phyloP scores from a whole-genome alignment of 2,888 invertebrate species.

The Drosophila affinis region DNA sequence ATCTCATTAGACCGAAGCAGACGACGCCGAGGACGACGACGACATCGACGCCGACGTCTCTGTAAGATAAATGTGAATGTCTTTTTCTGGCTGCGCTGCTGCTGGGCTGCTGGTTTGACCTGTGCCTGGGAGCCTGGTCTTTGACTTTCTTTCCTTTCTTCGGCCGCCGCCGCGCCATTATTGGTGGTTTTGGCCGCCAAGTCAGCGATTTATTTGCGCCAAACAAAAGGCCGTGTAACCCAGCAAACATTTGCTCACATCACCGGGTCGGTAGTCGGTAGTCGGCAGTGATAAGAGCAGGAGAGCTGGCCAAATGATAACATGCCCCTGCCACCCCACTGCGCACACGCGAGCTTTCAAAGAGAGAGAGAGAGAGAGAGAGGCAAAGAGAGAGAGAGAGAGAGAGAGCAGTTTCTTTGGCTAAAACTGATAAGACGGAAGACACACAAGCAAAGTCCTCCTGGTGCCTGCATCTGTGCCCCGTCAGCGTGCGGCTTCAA shows the following conservation, averaged over 20 bases:
- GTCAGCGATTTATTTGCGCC: constrained; percentile 55
- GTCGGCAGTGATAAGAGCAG: constrained; percentile 53
- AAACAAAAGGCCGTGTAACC: constrained; percentile 51
- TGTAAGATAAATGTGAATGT: constrained; percentile 46
- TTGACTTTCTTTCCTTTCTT: constrained; percentile 7
- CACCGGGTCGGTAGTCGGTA: background rate
- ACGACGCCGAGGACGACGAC: background rate
- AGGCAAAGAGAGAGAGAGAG: background rate
- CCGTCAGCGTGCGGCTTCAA: constrained; percentile 36
- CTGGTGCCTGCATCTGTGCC: constrained; percentile 29
- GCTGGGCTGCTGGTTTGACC: constrained; percentile 30
- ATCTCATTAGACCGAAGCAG: constrained; percentile 46
- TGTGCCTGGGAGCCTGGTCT: constrained; percentile 34
- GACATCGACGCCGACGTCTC: background rate
- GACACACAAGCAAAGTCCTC: background rate
- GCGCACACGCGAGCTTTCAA: constrained; percentile 72
- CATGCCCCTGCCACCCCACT: background rate
- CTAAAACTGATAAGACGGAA: constrained; percentile 63
- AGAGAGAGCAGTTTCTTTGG: constrained; percentile 12
- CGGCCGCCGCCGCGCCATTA: constrained; percentile 1
- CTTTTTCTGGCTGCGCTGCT: background rate
- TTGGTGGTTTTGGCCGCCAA: constrained; percentile 25
- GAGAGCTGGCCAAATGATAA: constrained; percentile 51
- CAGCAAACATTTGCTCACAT: constrained; percentile 49
- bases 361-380: constrained; percentile 23